phyloP scores from a whole-genome alignment of 2,888 invertebrate genomes.

The Tachystola acroxantha region DNA sequence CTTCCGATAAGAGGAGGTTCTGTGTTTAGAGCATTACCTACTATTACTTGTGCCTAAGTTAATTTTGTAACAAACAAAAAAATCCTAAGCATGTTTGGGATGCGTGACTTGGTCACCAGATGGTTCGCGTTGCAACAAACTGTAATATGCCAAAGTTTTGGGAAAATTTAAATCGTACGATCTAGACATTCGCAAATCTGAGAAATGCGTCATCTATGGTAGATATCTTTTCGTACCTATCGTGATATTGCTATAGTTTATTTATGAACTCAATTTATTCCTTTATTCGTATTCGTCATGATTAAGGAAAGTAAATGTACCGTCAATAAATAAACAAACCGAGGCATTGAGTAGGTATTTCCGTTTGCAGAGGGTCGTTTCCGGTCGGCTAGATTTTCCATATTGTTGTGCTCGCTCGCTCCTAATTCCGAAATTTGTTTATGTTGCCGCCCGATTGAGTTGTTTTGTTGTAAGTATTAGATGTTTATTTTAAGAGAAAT shows the following conservation, averaged over 20 bases:
- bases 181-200: no score
- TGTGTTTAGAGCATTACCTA: no score
- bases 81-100: no score
- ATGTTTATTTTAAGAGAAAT: constrained; percentile 7
- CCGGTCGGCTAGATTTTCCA: constrained; percentile 46
- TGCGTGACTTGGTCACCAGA: no score
- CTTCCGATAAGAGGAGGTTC: no score
- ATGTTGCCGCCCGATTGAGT: constrained; percentile 43
- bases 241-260: background rate
- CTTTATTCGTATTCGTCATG: background rate
- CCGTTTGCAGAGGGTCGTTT: constrained; percentile 38
- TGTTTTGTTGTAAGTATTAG: constrained; percentile 3
- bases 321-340: constrained; percentile 51
- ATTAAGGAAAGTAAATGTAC: constrained; percentile 36
- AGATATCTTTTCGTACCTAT: no score
- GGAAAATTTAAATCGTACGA: no score
- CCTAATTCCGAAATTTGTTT: constrained; percentile 39
- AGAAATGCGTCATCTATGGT: no score
- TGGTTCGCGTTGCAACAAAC: no score
- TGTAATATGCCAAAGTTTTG: no score
- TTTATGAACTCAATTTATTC: background rate
- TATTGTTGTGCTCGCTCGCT: constrained; percentile 44
- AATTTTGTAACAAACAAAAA: no score
- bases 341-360: background rate
- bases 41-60: no score